These are phyloP conservation scores for western clawed frog (Xenopus tropicalis) DNA, from an alignment of 2,113 vertebrate species.

Conservation along the genomic window UCB_Xtro_10.0 CM004443.2:171429501-171430000, in stretches of 20 bases:
- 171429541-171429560: too few species aligned
- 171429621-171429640: constrained; percentile 86
- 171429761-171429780: constrained; percentile 93
- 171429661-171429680: constrained; percentile 73
- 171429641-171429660: constrained; percentile 84
- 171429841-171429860: constrained; percentile 49
- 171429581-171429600: too few species aligned
- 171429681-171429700: constrained; percentile 83
- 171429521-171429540: too few species aligned
- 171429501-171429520: too few species aligned
- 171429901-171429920: background rate
- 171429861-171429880: constrained; percentile 81
- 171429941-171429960: background rate
- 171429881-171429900: constrained; percentile 30
- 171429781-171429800: constrained; percentile 99
- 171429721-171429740: constrained; percentile 80
- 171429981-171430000: constrained; percentile 55
- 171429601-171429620: constrained; percentile 73
- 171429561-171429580: too few species aligned
- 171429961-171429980: constrained; percentile 52
- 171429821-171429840: constrained; percentile 36
- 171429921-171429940: background rate
- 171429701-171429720: constrained; percentile 86
- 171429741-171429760: constrained; percentile 89
- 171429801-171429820: constrained; percentile 70